Evolutionary conservation across 2,113 vertebrate genomes (phyloP).

Genomic region (Pomatostomus ruficeps): DNA sequence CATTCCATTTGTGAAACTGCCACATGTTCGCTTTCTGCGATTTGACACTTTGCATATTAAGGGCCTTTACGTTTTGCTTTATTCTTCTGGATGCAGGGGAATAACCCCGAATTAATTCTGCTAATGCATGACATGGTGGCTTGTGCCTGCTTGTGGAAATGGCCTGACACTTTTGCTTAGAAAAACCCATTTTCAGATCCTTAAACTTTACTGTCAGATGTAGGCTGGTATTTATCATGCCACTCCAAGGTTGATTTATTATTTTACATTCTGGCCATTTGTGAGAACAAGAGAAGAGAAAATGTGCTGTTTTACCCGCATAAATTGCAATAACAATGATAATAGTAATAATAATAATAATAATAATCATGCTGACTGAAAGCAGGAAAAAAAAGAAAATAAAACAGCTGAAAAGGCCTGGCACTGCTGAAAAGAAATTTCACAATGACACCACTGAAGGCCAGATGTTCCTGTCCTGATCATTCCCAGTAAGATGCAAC

Average conservation of each 20-base stretch:
- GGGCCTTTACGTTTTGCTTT: neutral
- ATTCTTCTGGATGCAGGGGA: neutral
- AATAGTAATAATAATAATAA: neutral
- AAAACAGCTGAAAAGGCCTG: neutral
- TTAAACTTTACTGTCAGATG: neutral
- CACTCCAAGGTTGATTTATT: neutral
- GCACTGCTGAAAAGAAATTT: neutral
- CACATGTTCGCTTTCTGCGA: neutral
- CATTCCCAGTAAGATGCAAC: neutral
- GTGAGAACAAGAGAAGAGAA: neutral
- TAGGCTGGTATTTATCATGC: neutral
- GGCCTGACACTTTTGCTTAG: neutral
- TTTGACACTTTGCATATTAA: neutral
- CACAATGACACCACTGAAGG: neutral
- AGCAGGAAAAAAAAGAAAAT: neutral
- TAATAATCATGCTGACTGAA: neutral
- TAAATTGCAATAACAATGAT: neutral
- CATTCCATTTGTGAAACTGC: neutral
- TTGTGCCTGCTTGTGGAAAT: neutral
- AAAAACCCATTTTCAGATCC: neutral
- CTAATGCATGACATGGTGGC: neutral
- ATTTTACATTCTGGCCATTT: neutral
- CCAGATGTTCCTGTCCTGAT: neutral
- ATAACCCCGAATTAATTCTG: neutral
- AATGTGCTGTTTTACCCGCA: neutral